These are phyloP conservation scores for Loxodonta africana DNA, from an alignment of 2,113 vertebrate genomes.

Conservation along the genomic window DNA sequence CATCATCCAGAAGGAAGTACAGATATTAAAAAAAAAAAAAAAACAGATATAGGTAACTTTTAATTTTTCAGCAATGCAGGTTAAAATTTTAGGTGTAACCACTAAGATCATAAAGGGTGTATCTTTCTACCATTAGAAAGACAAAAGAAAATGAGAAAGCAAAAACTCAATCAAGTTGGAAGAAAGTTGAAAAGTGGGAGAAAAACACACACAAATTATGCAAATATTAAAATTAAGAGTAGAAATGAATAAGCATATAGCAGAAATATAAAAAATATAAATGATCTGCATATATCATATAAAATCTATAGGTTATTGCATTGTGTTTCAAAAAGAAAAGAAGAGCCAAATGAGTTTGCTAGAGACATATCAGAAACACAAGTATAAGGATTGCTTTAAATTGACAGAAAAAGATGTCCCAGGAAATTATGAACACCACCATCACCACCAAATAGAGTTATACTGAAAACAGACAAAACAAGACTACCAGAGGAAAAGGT, in stretches of 20 bases:
- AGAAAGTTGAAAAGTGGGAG: not conserved
- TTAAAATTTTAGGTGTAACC: not conserved
- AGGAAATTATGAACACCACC: not conserved
- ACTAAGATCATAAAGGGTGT: not conserved
- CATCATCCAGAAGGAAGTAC: not conserved
- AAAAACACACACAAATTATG: not conserved
- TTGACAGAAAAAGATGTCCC: not conserved
- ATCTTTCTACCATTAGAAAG: not conserved
- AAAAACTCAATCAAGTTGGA: not conserved
- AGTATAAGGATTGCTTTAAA: conserved; percentile 14
- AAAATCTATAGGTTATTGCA: not conserved
- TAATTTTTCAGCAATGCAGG: not conserved
- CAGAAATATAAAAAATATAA: not conserved
- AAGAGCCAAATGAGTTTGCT: not conserved
- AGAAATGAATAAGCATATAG: not conserved
- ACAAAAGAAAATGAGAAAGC: not conserved
- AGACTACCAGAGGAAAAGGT: not conserved
- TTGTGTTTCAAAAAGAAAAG: not conserved
- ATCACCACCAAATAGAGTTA: not conserved
- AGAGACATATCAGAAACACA: not conserved
- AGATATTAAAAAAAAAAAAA: no score
- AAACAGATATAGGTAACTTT: not conserved
- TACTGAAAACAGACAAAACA: not conserved
- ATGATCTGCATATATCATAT: not conserved
- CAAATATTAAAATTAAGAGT: not conserved